Conservation (phyloP, 2,113 vertebrate species). For the Halichoerus grypus region DNA sequence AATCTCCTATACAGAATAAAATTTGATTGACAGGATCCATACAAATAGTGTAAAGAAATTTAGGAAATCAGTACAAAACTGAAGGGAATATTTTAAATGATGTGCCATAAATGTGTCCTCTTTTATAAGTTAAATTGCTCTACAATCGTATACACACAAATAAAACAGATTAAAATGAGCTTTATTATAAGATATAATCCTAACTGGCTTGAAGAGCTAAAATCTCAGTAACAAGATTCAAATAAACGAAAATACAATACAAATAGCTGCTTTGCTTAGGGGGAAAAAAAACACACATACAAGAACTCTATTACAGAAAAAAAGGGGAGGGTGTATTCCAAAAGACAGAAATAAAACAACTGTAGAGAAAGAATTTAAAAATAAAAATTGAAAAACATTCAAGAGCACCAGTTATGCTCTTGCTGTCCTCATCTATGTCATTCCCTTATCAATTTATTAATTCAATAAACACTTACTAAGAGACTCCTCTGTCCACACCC, state of each 20-base stretch:
- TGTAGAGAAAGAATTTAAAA: neutral
- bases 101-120: slow-evolving; percentile 69
- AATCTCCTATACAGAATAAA: slow-evolving; percentile 75
- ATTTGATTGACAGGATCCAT: slow-evolving; percentile 79
- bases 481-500: neutral
- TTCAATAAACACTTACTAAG: neutral
- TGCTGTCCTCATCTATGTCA: neutral
- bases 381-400: neutral
- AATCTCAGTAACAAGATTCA: slow-evolving; percentile 45
- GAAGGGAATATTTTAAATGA: slow-evolving; percentile 69
- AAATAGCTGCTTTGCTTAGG: slow-evolving; percentile 32
- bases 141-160: slow-evolving; percentile 60
- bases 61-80: slow-evolving; percentile 74
- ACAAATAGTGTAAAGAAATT: slow-evolving; percentile 77
- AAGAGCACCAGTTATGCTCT: neutral
- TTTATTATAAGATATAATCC: slow-evolving; percentile 51
- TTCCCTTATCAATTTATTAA: slow-evolving; percentile 1
- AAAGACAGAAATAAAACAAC: slow-evolving; percentile 34
- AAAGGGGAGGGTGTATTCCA: neutral
- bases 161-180: slow-evolving; percentile 68
- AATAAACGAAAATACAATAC: slow-evolving; percentile 59
- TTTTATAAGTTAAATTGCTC: slow-evolving; percentile 73
- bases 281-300: neutral
- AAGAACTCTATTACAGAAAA: neutral
- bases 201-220: slow-evolving; percentile 57